A percentile compares a stretch with the other conserved stretches of the same genome.
phyloP scores from a whole-genome alignment of 2,113 vertebrate species.

The Telmatochromis sp. region DNA sequence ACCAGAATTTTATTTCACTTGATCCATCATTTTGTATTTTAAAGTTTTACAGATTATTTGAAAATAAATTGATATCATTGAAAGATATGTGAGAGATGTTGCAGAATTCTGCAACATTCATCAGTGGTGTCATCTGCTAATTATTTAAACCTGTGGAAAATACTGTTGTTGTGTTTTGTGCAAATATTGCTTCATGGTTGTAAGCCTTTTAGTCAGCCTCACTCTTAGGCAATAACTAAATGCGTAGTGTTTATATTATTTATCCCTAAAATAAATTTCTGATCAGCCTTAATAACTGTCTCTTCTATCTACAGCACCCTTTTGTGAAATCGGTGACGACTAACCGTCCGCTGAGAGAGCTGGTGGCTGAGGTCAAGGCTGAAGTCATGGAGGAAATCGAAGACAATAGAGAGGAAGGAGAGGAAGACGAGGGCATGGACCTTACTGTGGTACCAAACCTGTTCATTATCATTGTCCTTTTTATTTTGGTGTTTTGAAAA shows the following conservation, averaged over 20 bases:
- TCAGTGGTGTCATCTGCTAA: not conserved
- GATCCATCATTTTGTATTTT: not conserved
- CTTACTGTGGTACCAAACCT: slow-evolving; percentile 43
- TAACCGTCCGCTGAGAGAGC: slow-evolving; percentile 84
- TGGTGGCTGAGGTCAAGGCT: slow-evolving; percentile 96
- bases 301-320: slow-evolving; percentile 72
- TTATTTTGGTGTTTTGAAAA: not conserved
- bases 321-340: slow-evolving; percentile 79
- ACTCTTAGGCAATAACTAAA: not conserved
- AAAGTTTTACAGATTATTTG: not conserved
- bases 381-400: slow-evolving; percentile 84
- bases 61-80: not conserved
- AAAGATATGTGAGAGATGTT: not conserved
- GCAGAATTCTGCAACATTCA: not conserved
- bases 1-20: not conserved
- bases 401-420: slow-evolving; percentile 70
- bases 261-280: not conserved
- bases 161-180: not conserved
- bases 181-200: not conserved
- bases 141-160: not conserved
- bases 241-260: not conserved
- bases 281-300: not conserved
- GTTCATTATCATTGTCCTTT: not conserved
- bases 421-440: slow-evolving; percentile 65
- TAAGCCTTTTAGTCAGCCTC: not conserved